These are phyloP conservation scores for Hydrochoerus hydrochaeris DNA, from an alignment of 2,113 vertebrate genomes.

Conservation along the genomic window DNA sequence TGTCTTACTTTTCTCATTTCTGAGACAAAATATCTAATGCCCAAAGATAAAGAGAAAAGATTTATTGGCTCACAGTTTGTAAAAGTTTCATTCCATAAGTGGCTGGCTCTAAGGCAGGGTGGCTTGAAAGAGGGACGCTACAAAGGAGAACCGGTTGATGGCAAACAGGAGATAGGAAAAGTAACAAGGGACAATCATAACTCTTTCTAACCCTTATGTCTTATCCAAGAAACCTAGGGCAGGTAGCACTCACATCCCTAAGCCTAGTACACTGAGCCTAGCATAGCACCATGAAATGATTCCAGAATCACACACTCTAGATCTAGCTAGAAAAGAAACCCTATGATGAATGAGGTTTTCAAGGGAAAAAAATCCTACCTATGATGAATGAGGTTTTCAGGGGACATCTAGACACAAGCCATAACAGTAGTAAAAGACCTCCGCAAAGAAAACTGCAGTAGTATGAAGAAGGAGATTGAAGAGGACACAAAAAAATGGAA, in stretches of 20 bases:
- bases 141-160: background rate
- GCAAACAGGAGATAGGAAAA: background rate
- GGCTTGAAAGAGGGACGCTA: background rate
- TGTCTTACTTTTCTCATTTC: no score
- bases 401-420: background rate
- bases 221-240: background rate
- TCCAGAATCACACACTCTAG: background rate
- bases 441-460: background rate
- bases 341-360: background rate
- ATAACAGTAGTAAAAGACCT: background rate
- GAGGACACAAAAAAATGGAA: background rate
- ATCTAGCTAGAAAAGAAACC: background rate
- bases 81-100: background rate
- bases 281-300: background rate
- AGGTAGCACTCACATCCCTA: background rate
- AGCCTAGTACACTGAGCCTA: background rate
- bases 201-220: background rate
- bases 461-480: background rate
- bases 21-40: no score
- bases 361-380: background rate
- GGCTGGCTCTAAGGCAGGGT: background rate
- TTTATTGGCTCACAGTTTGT: background rate
- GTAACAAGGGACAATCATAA: background rate
- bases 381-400: background rate
- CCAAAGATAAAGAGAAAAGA: background rate